Evolutionary conservation across 2,888 invertebrate genomes (phyloP), one percentile per base, ranked within the genome.

Genomic region (Strigamia crassipes): DNA sequence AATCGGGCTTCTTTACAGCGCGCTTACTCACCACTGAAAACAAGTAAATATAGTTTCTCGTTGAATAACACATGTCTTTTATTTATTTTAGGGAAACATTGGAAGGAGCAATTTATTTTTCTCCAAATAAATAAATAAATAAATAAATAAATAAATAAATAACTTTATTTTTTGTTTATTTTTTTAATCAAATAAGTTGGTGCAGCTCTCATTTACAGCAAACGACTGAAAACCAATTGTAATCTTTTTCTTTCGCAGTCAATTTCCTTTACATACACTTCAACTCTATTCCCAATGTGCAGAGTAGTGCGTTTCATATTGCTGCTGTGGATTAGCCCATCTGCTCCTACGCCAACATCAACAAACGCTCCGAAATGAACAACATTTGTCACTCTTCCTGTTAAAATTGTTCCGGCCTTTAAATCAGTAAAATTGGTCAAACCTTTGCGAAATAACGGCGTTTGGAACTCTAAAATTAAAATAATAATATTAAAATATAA

Each of bases 281-380:
- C 82, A 0, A 82, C 66, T n/a, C 23, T 34, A 38, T 82, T 79
- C 1, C 82, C 82, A 41, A 79, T 21, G 9, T 31, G 3, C 34
- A 82, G 27, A 8, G 18, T 42, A 15, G n/a, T 34, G 1, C 77
- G 56, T 51, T 21, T 66, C 41, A 82, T n/a, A 5, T 73, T 27
- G 31, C 80, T 83, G n/a, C 18, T 84, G 83, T 88, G 88, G 0
- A 88, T 85, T 27, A 89, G 86, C 5, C 86, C 89, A 84, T 86
- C 85, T 2, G 81, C 83, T 12, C 87, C 88, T 1, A 89, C 86
- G 4, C 89, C 89, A 80, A 89, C 86, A 86, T 97, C 97, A 0
- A 96, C 94, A 88, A 97, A 97, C 81, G 94, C 93, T 0, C 97
- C 97, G 88, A 97, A 97, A 84, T 94, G 93, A 0, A 95, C 95